Percentiles rank a stretch among this genome's conserved stretches.
Conservation (phyloP, 2,797 vertebrate species). For the Gymnoscopelus microlampas region DNA sequence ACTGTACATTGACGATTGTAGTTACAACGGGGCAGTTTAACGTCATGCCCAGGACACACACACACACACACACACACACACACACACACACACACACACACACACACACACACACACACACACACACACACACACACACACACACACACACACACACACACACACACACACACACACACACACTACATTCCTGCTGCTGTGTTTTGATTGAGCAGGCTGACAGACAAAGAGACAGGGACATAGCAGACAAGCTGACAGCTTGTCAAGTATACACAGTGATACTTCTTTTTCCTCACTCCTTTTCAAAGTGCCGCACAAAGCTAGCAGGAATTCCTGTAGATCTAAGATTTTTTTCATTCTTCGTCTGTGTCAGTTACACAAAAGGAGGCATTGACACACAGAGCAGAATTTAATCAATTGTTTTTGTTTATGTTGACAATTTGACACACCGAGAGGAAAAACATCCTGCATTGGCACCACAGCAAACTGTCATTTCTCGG, state of each 20-base stretch:
- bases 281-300: constrained; percentile 27
- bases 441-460: too few relatives aligned
- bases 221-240: constrained; percentile 33
- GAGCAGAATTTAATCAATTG: constrained; percentile 17
- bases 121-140: neutral
- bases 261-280: constrained; percentile 38
- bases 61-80: too few relatives aligned
- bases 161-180: constrained; percentile 3
- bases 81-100: too few relatives aligned
- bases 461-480: too few relatives aligned
- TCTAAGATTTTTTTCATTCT: constrained; percentile 25
- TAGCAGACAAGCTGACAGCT: constrained; percentile 41
- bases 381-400: constrained; percentile 27
- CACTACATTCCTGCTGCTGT: constrained; percentile 3
- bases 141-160: constrained; percentile 2
- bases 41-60: too few relatives aligned
- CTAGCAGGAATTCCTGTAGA: constrained; percentile 24
- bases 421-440: constrained; percentile 21
- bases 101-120: too few relatives aligned
- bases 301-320: constrained; percentile 30
- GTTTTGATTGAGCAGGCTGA: constrained; percentile 32
- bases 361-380: constrained; percentile 18
- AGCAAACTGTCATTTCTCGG: too few relatives aligned
- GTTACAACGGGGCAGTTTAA: too few relatives aligned
- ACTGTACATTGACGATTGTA: too few relatives aligned